Percentiles rank a stretch among this genome's conserved stretches.
Conservation (phyloP, 2,888 invertebrate genomes). For the Lasioglossum calceatum region DNA sequence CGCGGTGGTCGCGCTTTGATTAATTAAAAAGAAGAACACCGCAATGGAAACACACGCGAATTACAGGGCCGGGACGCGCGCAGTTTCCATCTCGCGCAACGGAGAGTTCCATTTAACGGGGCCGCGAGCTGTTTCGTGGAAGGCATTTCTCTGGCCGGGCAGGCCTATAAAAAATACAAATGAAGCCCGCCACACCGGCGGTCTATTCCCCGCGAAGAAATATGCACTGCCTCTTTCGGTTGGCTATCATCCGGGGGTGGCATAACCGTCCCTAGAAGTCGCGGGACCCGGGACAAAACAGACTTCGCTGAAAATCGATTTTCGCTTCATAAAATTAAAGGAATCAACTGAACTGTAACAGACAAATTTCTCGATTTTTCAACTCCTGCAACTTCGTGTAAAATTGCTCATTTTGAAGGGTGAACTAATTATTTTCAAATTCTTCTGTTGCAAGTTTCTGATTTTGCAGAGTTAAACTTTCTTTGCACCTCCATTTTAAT, state of each 20-base stretch:
- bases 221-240: constrained; percentile 31
- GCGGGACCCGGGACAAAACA: neutral
- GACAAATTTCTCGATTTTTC: neutral
- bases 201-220: constrained; percentile 31
- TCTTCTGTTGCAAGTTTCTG: neutral
- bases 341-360: neutral
- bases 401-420: neutral
- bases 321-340: neutral
- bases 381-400: neutral
- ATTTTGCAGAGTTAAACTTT: neutral
- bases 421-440: neutral
- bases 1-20: constrained; percentile 7
- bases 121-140: neutral
- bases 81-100: neutral
- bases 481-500: neutral
- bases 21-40: constrained; percentile 11
- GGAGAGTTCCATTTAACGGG: neutral
- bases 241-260: constrained; percentile 16
- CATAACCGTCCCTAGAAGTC: neutral
- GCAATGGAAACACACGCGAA: constrained; percentile 1
- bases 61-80: neutral
- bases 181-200: constrained; percentile 9
- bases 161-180: constrained; percentile 30
- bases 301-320: neutral
- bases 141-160: constrained; percentile 9